Percentiles rank a stretch among this genome's conserved stretches.
Evolutionary conservation across 2,888 invertebrate species (phyloP).

Genomic region (Tipula vernalis): DNA sequence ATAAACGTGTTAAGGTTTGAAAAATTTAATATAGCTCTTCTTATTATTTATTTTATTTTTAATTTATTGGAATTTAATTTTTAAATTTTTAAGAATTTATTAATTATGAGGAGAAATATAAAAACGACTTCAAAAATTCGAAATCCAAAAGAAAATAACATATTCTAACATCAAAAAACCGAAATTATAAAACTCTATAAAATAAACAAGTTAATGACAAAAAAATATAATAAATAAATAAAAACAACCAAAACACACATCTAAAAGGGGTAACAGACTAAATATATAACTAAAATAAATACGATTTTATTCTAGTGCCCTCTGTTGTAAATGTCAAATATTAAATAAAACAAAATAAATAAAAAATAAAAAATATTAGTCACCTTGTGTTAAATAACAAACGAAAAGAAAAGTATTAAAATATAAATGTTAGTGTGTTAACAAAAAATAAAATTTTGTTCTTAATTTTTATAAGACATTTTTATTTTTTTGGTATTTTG

Average conservation of each 20-base stretch:
- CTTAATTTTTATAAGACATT: background rate
- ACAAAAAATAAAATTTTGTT: background rate
- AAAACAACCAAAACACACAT: conserved; percentile 10
- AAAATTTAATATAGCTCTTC: background rate
- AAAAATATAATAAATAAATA: conserved; percentile 6
- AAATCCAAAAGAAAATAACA: background rate
- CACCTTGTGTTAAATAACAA: background rate
- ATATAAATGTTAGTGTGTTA: background rate
- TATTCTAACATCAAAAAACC: background rate
- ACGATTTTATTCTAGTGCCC: background rate
- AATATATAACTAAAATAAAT: conserved; percentile 8
- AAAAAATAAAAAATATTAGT: background rate
- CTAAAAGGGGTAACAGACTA: conserved; percentile 19
- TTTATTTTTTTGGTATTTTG: background rate
- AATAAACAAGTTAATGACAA: background rate
- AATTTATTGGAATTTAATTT: background rate
- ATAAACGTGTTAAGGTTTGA: background rate
- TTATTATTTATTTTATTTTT: background rate
- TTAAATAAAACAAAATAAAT: background rate
- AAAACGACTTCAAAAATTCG: background rate
- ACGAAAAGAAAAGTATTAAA: background rate
- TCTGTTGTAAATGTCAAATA: background rate
- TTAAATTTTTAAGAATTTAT: background rate
- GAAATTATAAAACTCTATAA: background rate
- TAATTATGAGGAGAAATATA: background rate